These are phyloP conservation scores for Sycophila sp. DNA, from an alignment of 1,140 invertebrate genomes.

Conservation along the genomic window DNA sequence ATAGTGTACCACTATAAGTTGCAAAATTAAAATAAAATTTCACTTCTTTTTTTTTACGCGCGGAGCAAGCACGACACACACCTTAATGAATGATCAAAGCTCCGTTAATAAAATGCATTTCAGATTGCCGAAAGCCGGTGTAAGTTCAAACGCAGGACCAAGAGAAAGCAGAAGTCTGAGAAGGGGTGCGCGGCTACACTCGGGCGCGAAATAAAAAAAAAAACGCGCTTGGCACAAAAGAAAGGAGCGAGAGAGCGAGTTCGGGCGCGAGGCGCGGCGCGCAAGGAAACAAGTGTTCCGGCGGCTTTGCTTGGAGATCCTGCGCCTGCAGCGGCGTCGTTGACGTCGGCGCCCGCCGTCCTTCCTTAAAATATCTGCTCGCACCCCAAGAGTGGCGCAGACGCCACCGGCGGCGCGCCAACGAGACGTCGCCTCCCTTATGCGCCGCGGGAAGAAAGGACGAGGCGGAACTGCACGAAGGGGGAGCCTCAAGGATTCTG, in stretches of 20 bases:
- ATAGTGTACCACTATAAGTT: too few relatives aligned
- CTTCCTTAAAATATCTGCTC: constrained; percentile 48
- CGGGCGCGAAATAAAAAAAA: not conserved
- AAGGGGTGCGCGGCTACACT: too few relatives aligned
- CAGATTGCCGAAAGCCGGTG: too few relatives aligned
- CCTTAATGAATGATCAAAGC: too few relatives aligned
- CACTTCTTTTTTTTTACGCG: too few relatives aligned
- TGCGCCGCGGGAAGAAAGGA: constrained; percentile 9
- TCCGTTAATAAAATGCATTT: too few relatives aligned
- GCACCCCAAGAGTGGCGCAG: constrained; percentile 48
- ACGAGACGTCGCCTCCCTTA: constrained; percentile 15
- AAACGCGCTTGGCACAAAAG: not conserved
- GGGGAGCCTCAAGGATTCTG: constrained; percentile 45
- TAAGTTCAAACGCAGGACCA: too few relatives aligned
- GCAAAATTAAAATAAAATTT: too few relatives aligned
- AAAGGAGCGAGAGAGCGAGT: not conserved
- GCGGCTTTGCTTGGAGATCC: not conserved
- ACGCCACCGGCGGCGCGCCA: constrained; percentile 10
- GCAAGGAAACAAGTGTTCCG: constrained; percentile 13
- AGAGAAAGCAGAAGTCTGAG: too few relatives aligned
- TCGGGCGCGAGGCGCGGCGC: not conserved
- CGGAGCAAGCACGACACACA: too few relatives aligned
- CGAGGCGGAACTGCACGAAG: constrained; percentile 34
- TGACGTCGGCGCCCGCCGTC: not conserved
- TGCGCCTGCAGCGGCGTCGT: constrained; percentile 11